Percentiles rank a stretch among this genome's conserved stretches.
Conservation (phyloP, 2,113 vertebrate genomes). For the Ranitomeya imitator region DNA sequence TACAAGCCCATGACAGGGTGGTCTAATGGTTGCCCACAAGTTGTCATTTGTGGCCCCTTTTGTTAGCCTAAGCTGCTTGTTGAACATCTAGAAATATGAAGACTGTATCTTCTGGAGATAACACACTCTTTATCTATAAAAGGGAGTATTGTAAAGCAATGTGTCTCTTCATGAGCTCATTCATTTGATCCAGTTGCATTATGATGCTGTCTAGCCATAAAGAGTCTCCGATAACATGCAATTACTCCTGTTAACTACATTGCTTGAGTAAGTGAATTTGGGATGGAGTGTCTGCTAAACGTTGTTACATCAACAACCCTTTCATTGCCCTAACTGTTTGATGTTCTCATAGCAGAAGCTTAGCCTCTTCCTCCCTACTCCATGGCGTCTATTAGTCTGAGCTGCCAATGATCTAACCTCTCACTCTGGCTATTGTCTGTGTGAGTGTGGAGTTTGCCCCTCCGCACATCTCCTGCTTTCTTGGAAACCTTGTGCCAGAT, state of each 20-base stretch:
- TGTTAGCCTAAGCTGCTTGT: background rate
- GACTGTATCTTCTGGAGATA: background rate
- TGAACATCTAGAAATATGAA: background rate
- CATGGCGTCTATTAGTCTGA: constrained; percentile 48
- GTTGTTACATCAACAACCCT: constrained; percentile 20
- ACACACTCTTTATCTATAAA: constrained; percentile 2
- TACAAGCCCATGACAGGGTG: too few relatives aligned
- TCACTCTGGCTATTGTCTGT: constrained; percentile 25
- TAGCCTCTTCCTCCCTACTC: background rate
- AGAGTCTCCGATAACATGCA: constrained; percentile 15
- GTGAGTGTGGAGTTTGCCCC: constrained; percentile 35
- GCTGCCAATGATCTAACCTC: constrained; percentile 47
- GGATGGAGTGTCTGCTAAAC: constrained; percentile 22
- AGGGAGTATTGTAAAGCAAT: background rate
- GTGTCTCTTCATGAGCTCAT: constrained; percentile 3
- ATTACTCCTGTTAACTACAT: constrained; percentile 11
- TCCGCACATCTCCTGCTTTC: constrained; percentile 42
- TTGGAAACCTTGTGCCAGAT: constrained; percentile 47
- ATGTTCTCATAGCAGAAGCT: background rate
- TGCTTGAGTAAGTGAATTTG: constrained; percentile 8
- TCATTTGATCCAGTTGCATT: background rate
- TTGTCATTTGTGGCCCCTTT: background rate
- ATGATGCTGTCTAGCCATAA: constrained; percentile 4
- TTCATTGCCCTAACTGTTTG: background rate
- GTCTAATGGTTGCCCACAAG: too few relatives aligned